These are phyloP conservation scores for Anagyrus pseudococci DNA, from an alignment of 2,888 invertebrate species.

Conservation along the genomic window DNA sequence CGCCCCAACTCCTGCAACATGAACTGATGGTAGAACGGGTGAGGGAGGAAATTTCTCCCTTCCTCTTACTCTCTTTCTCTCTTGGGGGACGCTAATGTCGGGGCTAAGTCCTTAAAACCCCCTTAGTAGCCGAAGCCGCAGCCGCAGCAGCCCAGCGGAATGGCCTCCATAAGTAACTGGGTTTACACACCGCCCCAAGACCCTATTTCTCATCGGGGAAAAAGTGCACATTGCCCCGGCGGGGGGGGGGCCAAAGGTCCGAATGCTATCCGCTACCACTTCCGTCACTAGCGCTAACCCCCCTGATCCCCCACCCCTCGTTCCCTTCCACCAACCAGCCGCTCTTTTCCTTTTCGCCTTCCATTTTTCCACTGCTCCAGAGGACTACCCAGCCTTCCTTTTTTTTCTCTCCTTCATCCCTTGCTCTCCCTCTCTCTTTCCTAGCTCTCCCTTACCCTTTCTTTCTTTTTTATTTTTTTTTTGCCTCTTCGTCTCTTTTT, in stretches of 20 bases:
- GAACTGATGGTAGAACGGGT: conserved; percentile 7
- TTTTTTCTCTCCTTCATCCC: conserved; percentile 43
- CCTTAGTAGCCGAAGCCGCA: conserved; percentile 45
- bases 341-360: conserved; percentile 44
- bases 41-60: too few species aligned
- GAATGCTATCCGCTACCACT: conserved; percentile 34
- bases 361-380: not conserved
- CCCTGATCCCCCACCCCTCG: not conserved
- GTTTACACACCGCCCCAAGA: conserved; percentile 59
- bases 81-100: conserved; percentile 58
- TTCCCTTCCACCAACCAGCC: conserved; percentile 8
- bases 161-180: conserved; percentile 62
- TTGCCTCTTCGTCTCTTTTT: not conserved
- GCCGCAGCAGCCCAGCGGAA: conserved; percentile 57
- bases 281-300: not conserved
- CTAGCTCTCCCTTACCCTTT: not conserved
- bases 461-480: conserved; percentile 1
- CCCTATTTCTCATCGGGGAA: conserved; percentile 59
- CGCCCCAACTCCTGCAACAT: conserved; percentile 40
- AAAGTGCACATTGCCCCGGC: conserved; percentile 56
- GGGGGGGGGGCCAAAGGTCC: too few species aligned
- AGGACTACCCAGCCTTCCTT: too few species aligned
- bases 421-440: not conserved
- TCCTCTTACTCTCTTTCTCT: conserved; percentile 39
- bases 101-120: conserved; percentile 60